Base-by-base conservation (phyloP, 2,797 vertebrate genomes). In the Mormyrus hasselquistii region DNA sequence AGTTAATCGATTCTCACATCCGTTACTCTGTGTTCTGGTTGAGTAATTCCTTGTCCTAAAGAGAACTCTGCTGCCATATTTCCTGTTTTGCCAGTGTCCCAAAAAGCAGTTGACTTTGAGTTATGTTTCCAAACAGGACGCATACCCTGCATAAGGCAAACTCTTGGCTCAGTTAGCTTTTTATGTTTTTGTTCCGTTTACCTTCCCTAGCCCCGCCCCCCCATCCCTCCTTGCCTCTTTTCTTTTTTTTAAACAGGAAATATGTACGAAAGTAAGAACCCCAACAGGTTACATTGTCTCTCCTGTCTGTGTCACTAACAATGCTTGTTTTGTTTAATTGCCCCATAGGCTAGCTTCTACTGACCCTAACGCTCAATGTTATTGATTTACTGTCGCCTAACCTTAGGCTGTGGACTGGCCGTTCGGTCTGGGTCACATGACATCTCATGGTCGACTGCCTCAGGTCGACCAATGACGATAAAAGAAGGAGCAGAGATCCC, bases 81-180 rank as follows among this genome's bases (percentile, higher is more conserved):
- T 69, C 65, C 76, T 49, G 44, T 83, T 41, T 83, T n/a, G 19
- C 79, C n/a, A 10, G 7, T n/a, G 41, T 83, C 52, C 22, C 84
- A 0, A 55, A 57, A 55, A 14, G 6, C 34, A 55, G 85, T 16
- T 86, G 19, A 44, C 90, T 87, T 91, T 88, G 47, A 55, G 86
- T 83, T 59, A 69, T 50, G 22, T 88, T 53, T 55, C 22, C n/a
- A 90, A 49, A 49, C 82, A 89, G 53, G 91, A 90, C 83, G 88
- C 88, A 87, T 93, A 91, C 94, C 92, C 92, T 91, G 47, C 34
- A 22, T 92, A 94, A 93, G 92, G 90, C 92, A 95, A 94, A 94
- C 94, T 90, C 89, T 83, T 50, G 16, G 82, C 86, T 90, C 87
- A 38, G 69, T 88, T 84, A 2, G 50, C 10, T 65, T 83, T 65